phyloP scores from a whole-genome alignment of 37 sponge, comb jelly and placozoan genomes.

The Oopsacas minuta region DNA sequence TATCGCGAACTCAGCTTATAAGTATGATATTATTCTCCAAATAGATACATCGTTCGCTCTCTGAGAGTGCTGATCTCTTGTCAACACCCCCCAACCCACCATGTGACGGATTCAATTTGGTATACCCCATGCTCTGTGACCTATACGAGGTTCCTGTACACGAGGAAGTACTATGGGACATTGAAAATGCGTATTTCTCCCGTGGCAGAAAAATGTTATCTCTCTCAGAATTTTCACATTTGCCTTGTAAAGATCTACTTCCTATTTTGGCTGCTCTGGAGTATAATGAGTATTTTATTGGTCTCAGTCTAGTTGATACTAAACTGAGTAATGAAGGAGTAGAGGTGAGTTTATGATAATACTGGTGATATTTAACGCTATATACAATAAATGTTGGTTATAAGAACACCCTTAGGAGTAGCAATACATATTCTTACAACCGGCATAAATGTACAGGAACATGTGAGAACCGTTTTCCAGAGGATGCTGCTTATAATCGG shows the following conservation, averaged over 20 bases:
- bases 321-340: background rate
- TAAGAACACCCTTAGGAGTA: no score
- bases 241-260: background rate
- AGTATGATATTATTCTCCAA: no score
- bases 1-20: no score
- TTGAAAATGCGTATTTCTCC: background rate
- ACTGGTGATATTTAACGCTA: no score
- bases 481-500: no score
- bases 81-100: background rate
- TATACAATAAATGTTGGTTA: no score
- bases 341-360: no score
- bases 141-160: background rate
- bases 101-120: background rate
- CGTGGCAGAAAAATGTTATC: background rate
- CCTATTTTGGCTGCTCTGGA: background rate
- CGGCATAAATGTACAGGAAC: no score
- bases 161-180: conserved; percentile 19
- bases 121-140: background rate
- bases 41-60: background rate
- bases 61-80: background rate
- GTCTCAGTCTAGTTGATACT: background rate
- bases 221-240: background rate
- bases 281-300: background rate
- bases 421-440: no score
- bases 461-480: no score